Evolutionary conservation across 2,888 invertebrate genomes (phyloP).

Genomic region (Leucophenga montana): DNA sequence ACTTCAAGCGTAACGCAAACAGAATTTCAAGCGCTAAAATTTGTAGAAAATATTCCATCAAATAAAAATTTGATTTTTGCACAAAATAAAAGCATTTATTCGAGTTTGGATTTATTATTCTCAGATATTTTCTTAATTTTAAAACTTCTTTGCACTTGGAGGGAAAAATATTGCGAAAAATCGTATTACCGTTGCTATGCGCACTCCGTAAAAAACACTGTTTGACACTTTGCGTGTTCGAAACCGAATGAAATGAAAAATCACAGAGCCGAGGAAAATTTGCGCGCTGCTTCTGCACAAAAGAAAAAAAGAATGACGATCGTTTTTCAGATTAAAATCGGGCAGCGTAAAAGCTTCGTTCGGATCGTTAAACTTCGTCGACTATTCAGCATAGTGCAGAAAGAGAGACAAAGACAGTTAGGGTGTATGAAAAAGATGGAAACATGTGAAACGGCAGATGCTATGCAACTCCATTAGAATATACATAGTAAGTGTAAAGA

Average conservation of each 20-base stretch:
- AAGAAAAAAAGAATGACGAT: neutral
- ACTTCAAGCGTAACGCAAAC: constrained; percentile 32
- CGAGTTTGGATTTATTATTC: no score
- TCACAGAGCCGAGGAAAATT: constrained; percentile 67
- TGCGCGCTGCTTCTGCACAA: constrained; percentile 28
- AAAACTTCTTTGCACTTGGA: neutral
- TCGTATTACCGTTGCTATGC: neutral
- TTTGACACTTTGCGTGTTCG: constrained; percentile 57
- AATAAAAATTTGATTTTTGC: no score
- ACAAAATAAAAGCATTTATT: no score
- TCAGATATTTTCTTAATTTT: neutral
- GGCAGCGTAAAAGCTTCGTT: neutral
- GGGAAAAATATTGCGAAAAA: no score
- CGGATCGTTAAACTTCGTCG: neutral
- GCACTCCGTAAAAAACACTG: neutral
- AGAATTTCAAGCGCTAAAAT: constrained; percentile 14
- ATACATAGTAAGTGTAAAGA: neutral
- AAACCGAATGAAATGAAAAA: constrained; percentile 69
- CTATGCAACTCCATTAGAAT: no score
- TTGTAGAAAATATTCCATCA: no score
- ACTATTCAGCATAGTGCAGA: neutral
- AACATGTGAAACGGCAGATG: no score
- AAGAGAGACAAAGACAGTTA: no score
- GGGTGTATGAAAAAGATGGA: no score
- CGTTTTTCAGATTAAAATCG: neutral